phyloP scores from a whole-genome alignment of 1,140 invertebrate species.

The Pogonomyrmex californicus region DNA sequence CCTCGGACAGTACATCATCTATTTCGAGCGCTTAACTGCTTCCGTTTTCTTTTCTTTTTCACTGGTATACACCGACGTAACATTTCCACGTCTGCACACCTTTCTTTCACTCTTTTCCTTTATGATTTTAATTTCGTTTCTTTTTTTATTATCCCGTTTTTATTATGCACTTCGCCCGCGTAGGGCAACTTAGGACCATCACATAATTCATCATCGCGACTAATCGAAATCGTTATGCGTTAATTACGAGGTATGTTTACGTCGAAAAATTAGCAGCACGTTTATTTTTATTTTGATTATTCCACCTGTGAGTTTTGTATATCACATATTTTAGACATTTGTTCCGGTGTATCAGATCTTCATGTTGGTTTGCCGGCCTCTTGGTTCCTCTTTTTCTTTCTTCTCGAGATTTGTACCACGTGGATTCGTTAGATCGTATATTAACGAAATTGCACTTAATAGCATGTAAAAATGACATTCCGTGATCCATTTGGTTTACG shows the following conservation, averaged over 20 bases:
- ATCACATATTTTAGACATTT: slow-evolving; percentile 78
- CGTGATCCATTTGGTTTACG: slow-evolving; percentile 40
- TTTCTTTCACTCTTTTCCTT: neutral
- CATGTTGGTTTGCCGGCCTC: neutral
- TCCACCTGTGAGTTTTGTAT: slow-evolving; percentile 73
- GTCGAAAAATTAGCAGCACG: slow-evolving; percentile 64
- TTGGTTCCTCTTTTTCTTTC: neutral
- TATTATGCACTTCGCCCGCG: slow-evolving; percentile 83
- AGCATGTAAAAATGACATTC: slow-evolving; percentile 30
- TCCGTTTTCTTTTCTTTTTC: slow-evolving; percentile 53
- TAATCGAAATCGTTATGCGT: slow-evolving; percentile 62
- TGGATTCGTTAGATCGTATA: slow-evolving; percentile 49
- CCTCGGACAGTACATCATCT: slow-evolving; percentile 73
- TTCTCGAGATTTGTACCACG: slow-evolving; percentile 62
- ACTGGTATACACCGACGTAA: slow-evolving; percentile 79
- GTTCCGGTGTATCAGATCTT: slow-evolving; percentile 65
- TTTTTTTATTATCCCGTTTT: slow-evolving; percentile 68
- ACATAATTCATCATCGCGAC: slow-evolving; percentile 74
- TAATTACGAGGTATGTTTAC: slow-evolving; percentile 69
- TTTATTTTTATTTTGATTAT: slow-evolving; percentile 75
- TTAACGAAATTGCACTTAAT: slow-evolving; percentile 52
- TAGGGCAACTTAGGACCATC: slow-evolving; percentile 81
- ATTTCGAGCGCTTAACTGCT: slow-evolving; percentile 44
- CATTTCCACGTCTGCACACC: slow-evolving; percentile 53
- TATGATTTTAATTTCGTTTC: slow-evolving; percentile 66